Conservation (phyloP, 1,140 invertebrate genomes). For the Ptiloglossa arizonensis region DNA sequence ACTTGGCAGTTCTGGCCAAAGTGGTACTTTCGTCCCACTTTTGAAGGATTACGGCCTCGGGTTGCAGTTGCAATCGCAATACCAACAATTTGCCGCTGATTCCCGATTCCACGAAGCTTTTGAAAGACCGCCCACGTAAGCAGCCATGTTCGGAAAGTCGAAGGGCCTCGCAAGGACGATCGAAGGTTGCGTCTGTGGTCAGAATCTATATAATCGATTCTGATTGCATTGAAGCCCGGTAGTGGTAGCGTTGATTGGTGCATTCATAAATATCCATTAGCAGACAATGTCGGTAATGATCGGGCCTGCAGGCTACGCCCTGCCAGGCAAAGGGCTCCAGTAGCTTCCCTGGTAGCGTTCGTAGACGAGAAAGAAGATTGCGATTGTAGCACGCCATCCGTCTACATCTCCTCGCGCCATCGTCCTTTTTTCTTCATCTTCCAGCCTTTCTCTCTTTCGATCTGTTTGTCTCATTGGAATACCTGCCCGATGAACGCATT, state of each 20-base stretch:
- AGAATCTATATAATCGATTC: slow-evolving; percentile 80
- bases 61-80: background rate
- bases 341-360: slow-evolving; percentile 68
- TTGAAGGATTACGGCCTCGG: background rate
- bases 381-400: slow-evolving; percentile 61
- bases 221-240: slow-evolving; percentile 82
- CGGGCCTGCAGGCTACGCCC: slow-evolving; percentile 78
- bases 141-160: background rate
- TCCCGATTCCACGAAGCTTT: slow-evolving; percentile 26
- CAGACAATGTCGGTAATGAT: slow-evolving; percentile 82
- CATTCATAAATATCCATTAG: slow-evolving; percentile 83
- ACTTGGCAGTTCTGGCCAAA: no score
- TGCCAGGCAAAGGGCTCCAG: slow-evolving; percentile 65
- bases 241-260: slow-evolving; percentile 80
- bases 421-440: slow-evolving; percentile 41
- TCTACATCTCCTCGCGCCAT: slow-evolving; percentile 56
- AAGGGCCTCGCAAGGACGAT: slow-evolving; percentile 54
- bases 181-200: slow-evolving; percentile 54
- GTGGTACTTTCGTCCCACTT: no score
- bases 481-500: slow-evolving; percentile 72
- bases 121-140: slow-evolving; percentile 23
- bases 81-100: slow-evolving; percentile 35
- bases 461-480: slow-evolving; percentile 71
- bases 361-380: slow-evolving; percentile 67
- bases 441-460: slow-evolving; percentile 51